Conservation (phyloP, 2,888 invertebrate species). For the Lumbricus terrestris region DNA sequence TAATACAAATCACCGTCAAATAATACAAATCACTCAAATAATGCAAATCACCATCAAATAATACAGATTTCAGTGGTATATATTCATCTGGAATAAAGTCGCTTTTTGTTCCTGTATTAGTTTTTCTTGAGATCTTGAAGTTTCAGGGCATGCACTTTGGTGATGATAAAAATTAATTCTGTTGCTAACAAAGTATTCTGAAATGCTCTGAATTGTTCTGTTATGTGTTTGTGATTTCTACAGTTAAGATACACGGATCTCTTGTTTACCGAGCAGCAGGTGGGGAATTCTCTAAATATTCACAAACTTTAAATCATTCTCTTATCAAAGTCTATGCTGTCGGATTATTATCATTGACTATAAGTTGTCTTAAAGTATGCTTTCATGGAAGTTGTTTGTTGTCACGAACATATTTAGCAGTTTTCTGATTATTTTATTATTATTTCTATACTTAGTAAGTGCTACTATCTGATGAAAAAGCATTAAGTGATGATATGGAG, state of each 20-base stretch:
- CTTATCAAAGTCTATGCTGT: neutral
- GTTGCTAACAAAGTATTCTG: neutral
- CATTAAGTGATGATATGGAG: neutral
- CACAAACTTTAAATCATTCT: neutral
- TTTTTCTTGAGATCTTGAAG: neutral
- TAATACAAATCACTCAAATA: too few species aligned
- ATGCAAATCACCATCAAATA: too few species aligned
- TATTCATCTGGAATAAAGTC: neutral
- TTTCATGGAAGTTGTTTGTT: neutral
- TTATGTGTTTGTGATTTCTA: slow-evolving; percentile 29
- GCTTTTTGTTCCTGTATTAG: neutral
- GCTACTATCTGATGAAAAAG: neutral
- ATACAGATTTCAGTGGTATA: neutral
- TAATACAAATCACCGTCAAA: too few species aligned
- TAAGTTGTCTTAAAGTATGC: neutral
- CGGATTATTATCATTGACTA: neutral
- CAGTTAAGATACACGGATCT: slow-evolving; percentile 87
- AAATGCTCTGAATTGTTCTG: neutral
- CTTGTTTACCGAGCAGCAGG: slow-evolving; percentile 84
- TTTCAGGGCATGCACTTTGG: neutral
- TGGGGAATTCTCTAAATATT: slow-evolving; percentile 30
- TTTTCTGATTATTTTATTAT: neutral
- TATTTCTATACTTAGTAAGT: neutral
- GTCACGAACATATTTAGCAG: neutral
- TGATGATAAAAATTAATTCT: neutral